These are phyloP conservation scores for Nymphalis io DNA, from an alignment of 1,140 invertebrate genomes.

Conservation along the genomic window DNA sequence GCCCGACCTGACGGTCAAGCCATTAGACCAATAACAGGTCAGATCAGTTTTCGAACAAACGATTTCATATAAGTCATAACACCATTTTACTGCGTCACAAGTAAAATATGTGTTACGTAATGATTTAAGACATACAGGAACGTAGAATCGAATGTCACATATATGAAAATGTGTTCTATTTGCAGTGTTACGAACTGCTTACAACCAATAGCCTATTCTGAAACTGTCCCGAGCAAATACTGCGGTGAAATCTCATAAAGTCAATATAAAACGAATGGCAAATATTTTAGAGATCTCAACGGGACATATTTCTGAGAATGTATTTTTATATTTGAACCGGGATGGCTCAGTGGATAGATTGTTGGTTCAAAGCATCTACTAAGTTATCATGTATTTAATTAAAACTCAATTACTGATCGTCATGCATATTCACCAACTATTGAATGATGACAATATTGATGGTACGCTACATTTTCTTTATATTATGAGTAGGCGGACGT, in stretches of 20 bases:
- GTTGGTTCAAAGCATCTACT: too few relatives aligned
- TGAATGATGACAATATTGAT: too few relatives aligned
- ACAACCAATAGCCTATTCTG: conserved; percentile 2
- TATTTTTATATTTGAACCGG: background rate
- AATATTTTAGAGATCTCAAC: conserved; percentile 3
- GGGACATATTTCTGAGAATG: background rate
- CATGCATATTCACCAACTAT: too few relatives aligned
- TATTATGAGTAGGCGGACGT: too few relatives aligned
- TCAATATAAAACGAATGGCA: conserved; percentile 19
- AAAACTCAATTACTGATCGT: too few relatives aligned
- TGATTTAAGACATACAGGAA: background rate
- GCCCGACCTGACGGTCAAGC: too few relatives aligned
- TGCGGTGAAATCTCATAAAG: conserved; percentile 16
- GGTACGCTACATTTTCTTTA: too few relatives aligned
- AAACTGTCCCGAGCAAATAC: conserved; percentile 17
- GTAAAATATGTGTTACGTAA: background rate
- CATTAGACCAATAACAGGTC: too few relatives aligned
- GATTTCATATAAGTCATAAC: too few relatives aligned
- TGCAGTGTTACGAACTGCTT: background rate
- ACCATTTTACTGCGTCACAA: background rate
- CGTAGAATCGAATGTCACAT: conserved; percentile 1
- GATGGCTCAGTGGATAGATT: background rate
- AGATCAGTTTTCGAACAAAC: too few relatives aligned
- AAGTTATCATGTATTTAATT: too few relatives aligned
- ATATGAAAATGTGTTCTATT: conserved; percentile 9